These are phyloP conservation scores for Chloroceryle inda DNA, from an alignment of 2,797 vertebrate species.

Conservation along the genomic window DNA sequence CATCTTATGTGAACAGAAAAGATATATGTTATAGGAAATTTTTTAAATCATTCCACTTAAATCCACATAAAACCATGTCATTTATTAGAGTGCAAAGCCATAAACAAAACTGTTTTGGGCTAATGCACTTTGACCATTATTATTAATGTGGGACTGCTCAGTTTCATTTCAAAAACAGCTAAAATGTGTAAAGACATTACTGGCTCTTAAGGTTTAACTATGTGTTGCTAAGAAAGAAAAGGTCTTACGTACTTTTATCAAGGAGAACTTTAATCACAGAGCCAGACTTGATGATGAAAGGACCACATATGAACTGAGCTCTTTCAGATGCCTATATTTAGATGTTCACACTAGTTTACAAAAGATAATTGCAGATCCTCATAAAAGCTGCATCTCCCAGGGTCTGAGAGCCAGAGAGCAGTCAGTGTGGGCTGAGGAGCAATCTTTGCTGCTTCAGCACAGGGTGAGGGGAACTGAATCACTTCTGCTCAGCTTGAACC, in stretches of 20 bases:
- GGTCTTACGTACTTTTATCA: not conserved
- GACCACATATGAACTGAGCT: not conserved
- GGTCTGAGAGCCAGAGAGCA: not conserved
- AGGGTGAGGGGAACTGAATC: not conserved
- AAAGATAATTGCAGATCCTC: not conserved
- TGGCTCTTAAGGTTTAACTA: not conserved
- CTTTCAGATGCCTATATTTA: not conserved
- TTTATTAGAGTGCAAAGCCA: not conserved
- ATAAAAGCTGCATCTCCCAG: not conserved
- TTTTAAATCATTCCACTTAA: not conserved
- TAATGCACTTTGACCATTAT: not conserved
- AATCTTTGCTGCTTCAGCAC: not conserved
- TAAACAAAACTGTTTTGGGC: not conserved
- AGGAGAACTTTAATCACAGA: not conserved
- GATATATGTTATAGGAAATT: not conserved
- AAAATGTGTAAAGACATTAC: not conserved
- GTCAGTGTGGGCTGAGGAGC: not conserved
- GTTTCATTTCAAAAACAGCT: not conserved
- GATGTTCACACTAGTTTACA: not conserved
- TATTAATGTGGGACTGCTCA: not conserved
- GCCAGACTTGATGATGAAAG: not conserved
- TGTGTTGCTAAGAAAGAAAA: not conserved
- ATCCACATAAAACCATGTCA: not conserved
- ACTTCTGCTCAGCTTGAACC: not conserved
- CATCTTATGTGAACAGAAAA: not conserved